These are phyloP conservation scores for Drosophila ironensis DNA, from an alignment of 1,140 invertebrate species.

Conservation along the genomic window DNA sequence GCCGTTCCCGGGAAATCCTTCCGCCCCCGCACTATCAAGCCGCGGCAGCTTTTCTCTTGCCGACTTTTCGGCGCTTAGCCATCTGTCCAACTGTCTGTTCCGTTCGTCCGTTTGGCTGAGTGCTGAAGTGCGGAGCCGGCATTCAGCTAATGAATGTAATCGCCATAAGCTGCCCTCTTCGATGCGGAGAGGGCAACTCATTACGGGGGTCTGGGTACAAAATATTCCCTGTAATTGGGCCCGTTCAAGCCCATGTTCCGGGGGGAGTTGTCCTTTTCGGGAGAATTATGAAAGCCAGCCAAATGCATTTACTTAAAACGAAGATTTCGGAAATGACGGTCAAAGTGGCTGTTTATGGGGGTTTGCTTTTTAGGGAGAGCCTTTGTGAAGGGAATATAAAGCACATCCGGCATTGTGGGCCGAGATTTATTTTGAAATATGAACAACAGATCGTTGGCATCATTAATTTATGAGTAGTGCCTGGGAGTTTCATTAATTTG, in stretches of 20 bases:
- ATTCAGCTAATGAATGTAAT: conserved; percentile 78
- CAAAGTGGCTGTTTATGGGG: neutral
- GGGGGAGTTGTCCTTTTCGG: neutral
- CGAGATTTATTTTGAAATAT: no score
- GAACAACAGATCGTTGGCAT: no score
- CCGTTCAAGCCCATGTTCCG: no score
- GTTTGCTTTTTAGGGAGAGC: no score
- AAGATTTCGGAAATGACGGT: neutral
- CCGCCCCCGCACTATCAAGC: conserved; percentile 4
- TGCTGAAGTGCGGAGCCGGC: conserved; percentile 12
- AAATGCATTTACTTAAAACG: conserved; percentile 40
- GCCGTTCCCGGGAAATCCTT: neutral
- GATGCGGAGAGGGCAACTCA: conserved; percentile 21
- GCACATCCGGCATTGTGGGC: neutral
- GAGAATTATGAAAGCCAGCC: conserved; percentile 45
- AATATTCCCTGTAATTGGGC: conserved; percentile 64
- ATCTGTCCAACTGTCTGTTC: conserved; percentile 25
- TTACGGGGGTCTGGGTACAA: conserved; percentile 37
- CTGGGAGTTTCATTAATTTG: no score
- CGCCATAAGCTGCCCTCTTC: conserved; percentile 68
- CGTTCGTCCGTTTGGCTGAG: conserved; percentile 6
- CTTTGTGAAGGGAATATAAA: neutral
- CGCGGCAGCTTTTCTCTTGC: conserved; percentile 43
- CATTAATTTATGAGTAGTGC: no score
- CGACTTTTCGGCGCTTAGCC: conserved; percentile 61